A percentile compares a stretch with the other conserved stretches of the same genome.
phyloP scores from a whole-genome alignment of 2,888 invertebrate genomes.

The Lepidonotus clava region DNA sequence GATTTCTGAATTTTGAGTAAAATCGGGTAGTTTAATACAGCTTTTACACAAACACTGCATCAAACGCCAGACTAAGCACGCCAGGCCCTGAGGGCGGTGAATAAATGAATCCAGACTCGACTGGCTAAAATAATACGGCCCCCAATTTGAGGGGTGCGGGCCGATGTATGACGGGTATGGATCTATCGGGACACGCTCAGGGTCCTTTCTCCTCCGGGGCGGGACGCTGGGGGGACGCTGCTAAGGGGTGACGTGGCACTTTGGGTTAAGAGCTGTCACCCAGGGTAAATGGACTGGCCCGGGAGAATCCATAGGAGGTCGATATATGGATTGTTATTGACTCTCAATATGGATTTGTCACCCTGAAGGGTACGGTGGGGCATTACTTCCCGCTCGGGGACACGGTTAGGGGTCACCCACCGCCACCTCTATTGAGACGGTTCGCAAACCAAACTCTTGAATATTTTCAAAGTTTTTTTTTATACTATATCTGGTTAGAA shows the following conservation, averaged over 20 bases:
- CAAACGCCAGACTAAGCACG: no score
- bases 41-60: no score
- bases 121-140: neutral
- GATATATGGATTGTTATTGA: slow-evolving; percentile 40
- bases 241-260: slow-evolving; percentile 20
- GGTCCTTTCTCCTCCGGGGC: neutral
- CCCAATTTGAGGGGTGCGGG: neutral
- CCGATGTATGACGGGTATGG: slow-evolving; percentile 5
- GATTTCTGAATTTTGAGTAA: no score
- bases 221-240: neutral
- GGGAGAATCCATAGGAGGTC: slow-evolving; percentile 19
- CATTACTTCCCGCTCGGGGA: no score
- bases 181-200: neutral
- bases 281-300: neutral
- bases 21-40: no score
- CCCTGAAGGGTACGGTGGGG: slow-evolving; percentile 20
- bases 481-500: no score
- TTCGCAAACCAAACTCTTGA: no score
- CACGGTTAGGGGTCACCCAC: no score
- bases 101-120: no score
- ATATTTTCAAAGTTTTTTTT: no score
- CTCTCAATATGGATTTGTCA: neutral
- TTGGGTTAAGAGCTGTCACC: slow-evolving; percentile 49
- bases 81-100: no score
- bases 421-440: no score